Evolutionary conservation across 2,888 invertebrate genomes (phyloP).

Genomic region (Teleiodes luculella): DNA sequence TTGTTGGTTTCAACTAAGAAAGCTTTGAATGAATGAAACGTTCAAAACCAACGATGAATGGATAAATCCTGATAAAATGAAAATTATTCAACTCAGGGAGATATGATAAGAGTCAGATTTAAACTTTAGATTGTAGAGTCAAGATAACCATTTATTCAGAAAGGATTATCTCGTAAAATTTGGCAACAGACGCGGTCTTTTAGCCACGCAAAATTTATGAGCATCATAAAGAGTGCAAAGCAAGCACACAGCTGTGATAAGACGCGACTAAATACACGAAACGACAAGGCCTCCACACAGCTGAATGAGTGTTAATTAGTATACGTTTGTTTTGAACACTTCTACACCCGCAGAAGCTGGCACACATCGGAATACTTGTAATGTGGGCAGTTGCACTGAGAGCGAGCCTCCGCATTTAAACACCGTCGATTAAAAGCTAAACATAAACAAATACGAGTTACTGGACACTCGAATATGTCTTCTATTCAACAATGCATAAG

Average conservation of each 20-base stretch:
- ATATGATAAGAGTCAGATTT: neutral
- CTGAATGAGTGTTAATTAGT: conserved; percentile 73
- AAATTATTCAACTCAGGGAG: neutral
- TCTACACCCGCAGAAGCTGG: conserved; percentile 42
- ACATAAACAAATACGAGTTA: conserved; percentile 38
- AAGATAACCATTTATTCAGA: neutral
- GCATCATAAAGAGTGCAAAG: conserved; percentile 15
- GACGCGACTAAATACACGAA: conserved; percentile 49
- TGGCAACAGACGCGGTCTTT: conserved; percentile 10
- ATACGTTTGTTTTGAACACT: conserved; percentile 65
- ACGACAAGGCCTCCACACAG: conserved; percentile 63
- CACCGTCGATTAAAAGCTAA: conserved; percentile 43
- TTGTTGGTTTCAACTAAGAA: no score
- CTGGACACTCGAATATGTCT: conserved; percentile 30
- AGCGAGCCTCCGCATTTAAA: conserved; percentile 51
- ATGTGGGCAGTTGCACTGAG: conserved; percentile 28
- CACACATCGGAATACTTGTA: conserved; percentile 18
- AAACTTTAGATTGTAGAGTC: neutral
- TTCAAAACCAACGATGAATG: conserved; percentile 1
- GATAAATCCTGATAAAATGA: neutral
- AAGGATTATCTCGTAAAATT: conserved; percentile 5
- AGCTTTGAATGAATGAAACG: neutral
- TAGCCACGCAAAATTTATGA: neutral
- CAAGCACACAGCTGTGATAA: conserved; percentile 52
- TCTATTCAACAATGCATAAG: conserved; percentile 24